Evolutionary conservation across 35 echinoderm and acorn worm species (phyloP), one percentile per base, ranked within the genome.

Genomic region (Lytechinus pictus): DNA sequence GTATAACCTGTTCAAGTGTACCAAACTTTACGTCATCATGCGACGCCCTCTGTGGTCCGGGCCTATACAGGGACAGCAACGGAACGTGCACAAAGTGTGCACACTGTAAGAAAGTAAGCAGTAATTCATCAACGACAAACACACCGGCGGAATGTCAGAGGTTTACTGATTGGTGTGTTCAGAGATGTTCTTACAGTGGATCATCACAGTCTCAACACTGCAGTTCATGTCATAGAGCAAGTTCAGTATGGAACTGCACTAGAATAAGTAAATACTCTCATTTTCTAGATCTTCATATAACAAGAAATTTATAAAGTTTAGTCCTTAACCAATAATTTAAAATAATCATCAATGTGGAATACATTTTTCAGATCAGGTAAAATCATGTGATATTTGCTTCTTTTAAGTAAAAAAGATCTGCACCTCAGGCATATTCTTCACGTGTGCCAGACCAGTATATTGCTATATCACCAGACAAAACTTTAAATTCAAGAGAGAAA

Each of bases 71-170:
- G 87, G 87, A 89, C 87, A 53, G 87, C 87, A 53, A 89, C 52
- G 8, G 51, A 9, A 89, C 52, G 9, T 89, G 87, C 14, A 51
- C 87, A 33, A 27, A 10, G 52, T 89, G 87, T 53, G 27, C 28
- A 89, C 27, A 33, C 24, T 89, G 87, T 19, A 10, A 89, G 87
- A 89, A 44, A 29, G 1, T 27, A 16, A 19, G 52, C 8, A 29
- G 28, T 51, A 89, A 89, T 19, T 89, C 87, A 27, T 44, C 87
- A 53, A 89, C 24, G 24, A 53, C 87, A 53, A 89, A 53, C 28
- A 89, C 52, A 89, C 87, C 87, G 9, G 19, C 87, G 51, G 87
- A 89, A 89, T 89, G 87, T 89, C 87, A 53, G 28, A 89, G 1
- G 0, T 89, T 89, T n/a, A 51, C 87, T 3, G 28, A 89, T 11